A percentile compares a stretch with the other conserved stretches of the same genome.
Evolutionary conservation across 2,113 vertebrate genomes (phyloP).

Genomic region (Lasiurus cinereus): DNA sequence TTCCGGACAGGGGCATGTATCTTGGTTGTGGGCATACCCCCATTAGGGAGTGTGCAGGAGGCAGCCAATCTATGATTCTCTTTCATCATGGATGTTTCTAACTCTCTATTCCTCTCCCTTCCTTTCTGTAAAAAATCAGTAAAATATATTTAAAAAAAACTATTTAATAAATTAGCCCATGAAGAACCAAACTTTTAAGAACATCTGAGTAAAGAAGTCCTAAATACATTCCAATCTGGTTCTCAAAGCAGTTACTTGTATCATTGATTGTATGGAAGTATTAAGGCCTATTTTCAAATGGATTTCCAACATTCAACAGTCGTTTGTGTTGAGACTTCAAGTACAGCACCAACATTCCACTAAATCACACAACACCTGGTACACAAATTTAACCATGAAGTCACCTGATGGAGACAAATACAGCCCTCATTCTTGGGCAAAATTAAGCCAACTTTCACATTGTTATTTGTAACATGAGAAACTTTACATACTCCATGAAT

Average conservation of each 20-base stretch:
- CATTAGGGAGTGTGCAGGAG: no score
- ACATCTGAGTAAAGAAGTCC: neutral
- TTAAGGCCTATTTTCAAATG: conserved; percentile 15
- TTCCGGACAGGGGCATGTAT: no score
- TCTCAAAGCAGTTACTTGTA: conserved; percentile 39
- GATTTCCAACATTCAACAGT: neutral
- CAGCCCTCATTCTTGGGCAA: neutral
- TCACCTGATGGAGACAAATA: neutral
- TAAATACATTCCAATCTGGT: neutral
- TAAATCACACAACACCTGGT: neutral
- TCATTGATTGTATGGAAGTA: neutral
- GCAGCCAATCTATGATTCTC: no score
- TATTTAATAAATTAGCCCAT: neutral
- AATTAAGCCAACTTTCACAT: neutral
- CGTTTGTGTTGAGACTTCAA: neutral
- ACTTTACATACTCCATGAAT: neutral
- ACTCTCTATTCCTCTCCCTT: no score
- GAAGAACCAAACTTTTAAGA: conserved; percentile 52
- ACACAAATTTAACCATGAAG: neutral
- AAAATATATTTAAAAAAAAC: neutral
- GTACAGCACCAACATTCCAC: neutral
- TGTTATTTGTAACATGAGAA: neutral
- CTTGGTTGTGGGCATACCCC: no score
- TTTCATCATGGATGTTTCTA: no score
- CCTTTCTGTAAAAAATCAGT: no score